A percentile compares a stretch with the other conserved stretches of the same genome.
These are phyloP conservation scores for Pangasius djambal DNA, from an alignment of 2,797 vertebrate genomes.

Conservation along the genomic window DNA sequence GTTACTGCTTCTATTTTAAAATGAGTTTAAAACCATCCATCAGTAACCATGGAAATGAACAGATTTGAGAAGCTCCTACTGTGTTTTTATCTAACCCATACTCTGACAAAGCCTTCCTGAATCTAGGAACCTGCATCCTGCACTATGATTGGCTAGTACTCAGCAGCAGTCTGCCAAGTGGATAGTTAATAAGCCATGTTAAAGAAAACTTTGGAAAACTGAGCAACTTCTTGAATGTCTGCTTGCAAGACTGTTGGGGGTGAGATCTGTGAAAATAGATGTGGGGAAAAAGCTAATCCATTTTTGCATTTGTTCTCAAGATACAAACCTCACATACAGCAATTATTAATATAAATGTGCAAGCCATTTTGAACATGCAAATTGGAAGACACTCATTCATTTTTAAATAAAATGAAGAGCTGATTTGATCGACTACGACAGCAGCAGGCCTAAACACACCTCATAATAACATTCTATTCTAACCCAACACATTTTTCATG, in stretches of 20 bases:
- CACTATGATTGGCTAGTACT: neutral
- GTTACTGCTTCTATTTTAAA: neutral
- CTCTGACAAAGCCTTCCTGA: neutral
- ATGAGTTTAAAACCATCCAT: neutral
- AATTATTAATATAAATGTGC: neutral
- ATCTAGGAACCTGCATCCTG: neutral
- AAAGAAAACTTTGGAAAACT: neutral
- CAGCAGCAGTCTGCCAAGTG: neutral
- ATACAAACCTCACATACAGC: neutral
- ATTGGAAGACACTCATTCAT: neutral
- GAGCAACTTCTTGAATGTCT: neutral
- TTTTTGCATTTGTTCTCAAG: neutral
- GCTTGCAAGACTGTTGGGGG: neutral
- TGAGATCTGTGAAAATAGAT: neutral
- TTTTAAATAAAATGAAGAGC: neutral
- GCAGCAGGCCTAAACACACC: neutral
- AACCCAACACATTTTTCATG: neutral
- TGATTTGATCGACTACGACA: neutral
- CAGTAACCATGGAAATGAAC: slow-evolving; percentile 11
- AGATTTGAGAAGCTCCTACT: neutral
- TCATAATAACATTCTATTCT: neutral
- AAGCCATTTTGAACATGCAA: neutral
- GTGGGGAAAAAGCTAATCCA: neutral
- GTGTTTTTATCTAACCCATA: neutral
- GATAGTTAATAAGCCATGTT: neutral